Evolutionary conservation across 2,888 invertebrate species (phyloP), one percentile per base, ranked within the genome.

Genomic region (Amblyteles armatorius): DNA sequence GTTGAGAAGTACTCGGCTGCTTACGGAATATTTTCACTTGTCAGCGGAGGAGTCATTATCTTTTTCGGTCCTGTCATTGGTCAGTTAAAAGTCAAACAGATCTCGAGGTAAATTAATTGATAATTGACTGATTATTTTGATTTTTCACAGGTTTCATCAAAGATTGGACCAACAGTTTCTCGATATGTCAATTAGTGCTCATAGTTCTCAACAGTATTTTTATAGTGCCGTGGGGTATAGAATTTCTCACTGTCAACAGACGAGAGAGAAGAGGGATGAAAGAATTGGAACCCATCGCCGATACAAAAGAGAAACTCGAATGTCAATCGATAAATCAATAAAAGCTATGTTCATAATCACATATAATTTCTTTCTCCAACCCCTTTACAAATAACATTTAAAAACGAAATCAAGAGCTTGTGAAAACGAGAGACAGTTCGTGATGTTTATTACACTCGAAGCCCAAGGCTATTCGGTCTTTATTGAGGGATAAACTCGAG

Each of bases 1-100:
- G 95, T 96, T 1, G 96, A 97, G 71, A 95, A 96, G 88, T 97
- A 97, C 90, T 96, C 97, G 7, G 96, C 96, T 0, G 97, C 97
- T 0, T 95, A 97, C 89, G 96, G 97, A 0, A 93, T 97, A 57
- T 97, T 96, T 89, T 96, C 97, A 92, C 95, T 97, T 33, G 95
- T 97, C 82, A 96, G 96, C 85, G 97, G 97, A 0, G 94, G 95
- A 36, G 94, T 96, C 5, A 96, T 96, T 92, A 95, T 97, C 48
- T 88, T 96, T n/a, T 95, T 96, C 79, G 96, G 97, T 71, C 96
- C 96, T 1, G 91, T 97, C 80, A 95, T 96, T 89, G 97, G 97
- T 95, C 92, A 94, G 94, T 86, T 63, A 29, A 79, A 79, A 11
- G 4, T 22, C 19, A 19, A 55, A 22, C 11, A 9, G 7, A 55